Base-by-base conservation (phyloP, 2,797 vertebrate species). In the Hyperoplus immaculatus region DNA sequence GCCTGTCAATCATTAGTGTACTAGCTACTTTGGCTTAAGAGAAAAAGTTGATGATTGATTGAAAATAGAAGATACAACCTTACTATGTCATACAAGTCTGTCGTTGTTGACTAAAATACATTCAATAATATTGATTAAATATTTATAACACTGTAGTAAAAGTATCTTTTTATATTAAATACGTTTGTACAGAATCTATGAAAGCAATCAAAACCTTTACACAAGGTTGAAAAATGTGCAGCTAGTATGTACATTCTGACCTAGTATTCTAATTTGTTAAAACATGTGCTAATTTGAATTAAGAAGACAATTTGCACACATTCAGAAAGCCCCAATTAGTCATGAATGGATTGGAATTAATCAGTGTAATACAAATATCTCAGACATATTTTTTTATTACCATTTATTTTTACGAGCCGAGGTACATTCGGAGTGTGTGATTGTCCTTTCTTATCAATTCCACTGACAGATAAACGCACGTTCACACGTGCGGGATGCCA, bases 1-100 rank as follows among this genome's bases (percentile, higher is more conserved):
- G 45, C 29, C 62, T 56, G 67, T 66, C 45, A 79, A 68, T 81
- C 49, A 79, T 61, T 72, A 47, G 3, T 51, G 47, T 5, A 45
- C 6, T 12, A 53, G 10, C 18, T 47, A 29, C 53, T 57, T 59
- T 58, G 18, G 36, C 16, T 50, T 1, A 4, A 39, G 55, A 1
- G 1, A 38, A 42, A 62, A 62, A 4, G 67, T 60, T 57, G n/a
- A 78, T 75, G 43, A 72, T 75, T 65, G 18, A 61, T 49, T 51
- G 18, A 43, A 61, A 18, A 54, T 54, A 1, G 2, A 29, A 58
- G 11, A 49, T 13, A 36, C 12, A 29, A 47, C 29, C 41, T 61
- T n/a, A 41, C 36, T 10, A 45, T 3, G 29, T 29, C 43, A 54
- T 5, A 39, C 6, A 10, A 6, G 11, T 54, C 18, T 8, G 56